These are phyloP conservation scores for Solenodon paradoxus DNA, from an alignment of 2,113 vertebrate species.

Conservation along the genomic window DNA sequence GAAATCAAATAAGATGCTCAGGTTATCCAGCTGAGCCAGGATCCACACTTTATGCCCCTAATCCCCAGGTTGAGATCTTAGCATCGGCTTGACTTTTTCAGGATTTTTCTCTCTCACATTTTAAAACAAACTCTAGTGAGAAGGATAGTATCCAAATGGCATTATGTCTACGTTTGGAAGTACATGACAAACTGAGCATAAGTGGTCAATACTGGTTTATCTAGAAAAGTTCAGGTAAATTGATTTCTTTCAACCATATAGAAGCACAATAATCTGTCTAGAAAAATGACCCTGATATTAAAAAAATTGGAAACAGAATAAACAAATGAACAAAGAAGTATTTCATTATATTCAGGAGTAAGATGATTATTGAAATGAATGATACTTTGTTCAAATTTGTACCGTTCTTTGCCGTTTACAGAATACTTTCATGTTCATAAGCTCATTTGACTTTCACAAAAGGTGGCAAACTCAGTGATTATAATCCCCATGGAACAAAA, in stretches of 20 bases:
- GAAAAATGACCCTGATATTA: constrained; percentile 26
- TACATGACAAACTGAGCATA: not conserved
- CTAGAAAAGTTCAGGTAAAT: constrained; percentile 10
- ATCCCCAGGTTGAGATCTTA: not conserved
- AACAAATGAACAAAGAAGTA: not conserved
- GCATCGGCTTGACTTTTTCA: not conserved
- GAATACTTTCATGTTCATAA: not conserved
- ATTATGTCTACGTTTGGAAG: not conserved
- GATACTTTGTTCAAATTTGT: constrained; percentile 1
- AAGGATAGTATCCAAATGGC: not conserved
- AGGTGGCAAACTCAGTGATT: not conserved
- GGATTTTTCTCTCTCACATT: not conserved
- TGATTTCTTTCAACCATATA: not conserved
- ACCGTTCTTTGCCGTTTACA: not conserved
- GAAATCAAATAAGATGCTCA: not conserved
- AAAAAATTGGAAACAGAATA: constrained; percentile 44
- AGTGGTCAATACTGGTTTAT: not conserved
- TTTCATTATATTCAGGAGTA: constrained; percentile 12
- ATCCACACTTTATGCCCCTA: not conserved
- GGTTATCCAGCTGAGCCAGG: not conserved
- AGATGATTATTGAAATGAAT: not conserved
- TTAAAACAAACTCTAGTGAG: not conserved
- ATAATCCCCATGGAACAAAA: not conserved
- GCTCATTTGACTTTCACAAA: not conserved
- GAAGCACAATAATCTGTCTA: not conserved